phyloP scores from a whole-genome alignment of 1,140 invertebrate species.

The Nasonia longicornis region DNA sequence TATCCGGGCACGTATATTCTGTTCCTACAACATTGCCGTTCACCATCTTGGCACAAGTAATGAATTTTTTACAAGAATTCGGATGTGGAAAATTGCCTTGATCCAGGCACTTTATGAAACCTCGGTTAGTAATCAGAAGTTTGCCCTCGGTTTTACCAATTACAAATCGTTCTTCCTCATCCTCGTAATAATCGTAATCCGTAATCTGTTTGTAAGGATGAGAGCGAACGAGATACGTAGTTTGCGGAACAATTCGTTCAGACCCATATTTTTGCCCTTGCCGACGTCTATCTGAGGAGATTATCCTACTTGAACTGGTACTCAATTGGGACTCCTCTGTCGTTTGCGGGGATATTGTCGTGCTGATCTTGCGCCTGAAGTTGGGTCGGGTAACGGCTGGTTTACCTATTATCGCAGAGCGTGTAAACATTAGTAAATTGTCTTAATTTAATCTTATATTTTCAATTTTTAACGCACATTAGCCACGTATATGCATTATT shows the following conservation, averaged over 20 bases:
- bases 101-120: constrained; percentile 82
- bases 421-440: constrained; percentile 41
- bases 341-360: constrained; percentile 65
- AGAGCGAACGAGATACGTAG: constrained; percentile 42
- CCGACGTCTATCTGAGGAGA: constrained; percentile 54
- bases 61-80: constrained; percentile 88
- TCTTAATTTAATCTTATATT: neutral
- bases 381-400: constrained; percentile 29
- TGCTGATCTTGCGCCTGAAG: constrained; percentile 65
- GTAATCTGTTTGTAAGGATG: constrained; percentile 42
- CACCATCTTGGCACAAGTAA: constrained; percentile 86
- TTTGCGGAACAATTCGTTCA: constrained; percentile 41
- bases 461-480: constrained; percentile 32
- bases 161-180: constrained; percentile 71
- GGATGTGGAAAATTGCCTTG: constrained; percentile 91
- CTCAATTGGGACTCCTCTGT: constrained; percentile 44
- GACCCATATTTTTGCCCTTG: constrained; percentile 54
- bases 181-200: constrained; percentile 80
- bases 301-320: constrained; percentile 52
- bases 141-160: constrained; percentile 73
- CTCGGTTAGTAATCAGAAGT: constrained; percentile 70
- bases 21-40: constrained; percentile 81
- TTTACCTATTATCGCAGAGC: constrained; percentile 39
- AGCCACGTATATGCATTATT: constrained; percentile 45
- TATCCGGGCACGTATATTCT: constrained; percentile 88